Evolutionary conservation across 2,888 invertebrate species (phyloP).

Genomic region (Thereva nobilitata): DNA sequence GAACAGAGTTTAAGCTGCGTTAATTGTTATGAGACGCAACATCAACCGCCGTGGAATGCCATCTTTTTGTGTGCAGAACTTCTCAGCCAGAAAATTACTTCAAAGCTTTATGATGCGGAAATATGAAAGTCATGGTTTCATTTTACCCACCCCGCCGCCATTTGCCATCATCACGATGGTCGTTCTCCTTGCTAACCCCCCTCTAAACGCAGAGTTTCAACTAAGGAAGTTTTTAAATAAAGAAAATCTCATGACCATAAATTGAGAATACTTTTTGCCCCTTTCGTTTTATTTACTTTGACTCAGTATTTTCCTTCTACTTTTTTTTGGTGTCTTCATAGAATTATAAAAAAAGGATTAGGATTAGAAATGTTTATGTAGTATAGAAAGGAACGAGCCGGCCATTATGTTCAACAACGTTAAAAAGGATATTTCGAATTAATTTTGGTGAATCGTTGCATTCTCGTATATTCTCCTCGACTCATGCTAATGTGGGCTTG

Average conservation of each 20-base stretch:
- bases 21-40: slow-evolving; percentile 41
- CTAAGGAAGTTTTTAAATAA: slow-evolving; percentile 11
- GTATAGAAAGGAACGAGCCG: too few relatives aligned
- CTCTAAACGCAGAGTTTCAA: neutral
- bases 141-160: too few relatives aligned
- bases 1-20: slow-evolving; percentile 20
- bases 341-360: neutral
- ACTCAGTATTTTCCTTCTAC: slow-evolving; percentile 1
- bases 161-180: neutral
- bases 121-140: slow-evolving; percentile 38
- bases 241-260: slow-evolving; percentile 32
- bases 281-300: slow-evolving; percentile 11
- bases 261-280: slow-evolving; percentile 23
- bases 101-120: slow-evolving; percentile 47
- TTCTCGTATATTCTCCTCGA: too few relatives aligned
- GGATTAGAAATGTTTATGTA: too few relatives aligned
- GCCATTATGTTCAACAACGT: too few relatives aligned
- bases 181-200: neutral
- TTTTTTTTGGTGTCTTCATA: neutral
- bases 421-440: too few relatives aligned
- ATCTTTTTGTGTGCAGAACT: slow-evolving; percentile 42
- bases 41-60: slow-evolving; percentile 41
- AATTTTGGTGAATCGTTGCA: too few relatives aligned
- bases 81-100: slow-evolving; percentile 47
- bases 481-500: too few relatives aligned